Evolutionary conservation across 2,797 vertebrate species (phyloP), one percentile per base, ranked within the genome.

Genomic region (Mergus octosetaceus): DNA sequence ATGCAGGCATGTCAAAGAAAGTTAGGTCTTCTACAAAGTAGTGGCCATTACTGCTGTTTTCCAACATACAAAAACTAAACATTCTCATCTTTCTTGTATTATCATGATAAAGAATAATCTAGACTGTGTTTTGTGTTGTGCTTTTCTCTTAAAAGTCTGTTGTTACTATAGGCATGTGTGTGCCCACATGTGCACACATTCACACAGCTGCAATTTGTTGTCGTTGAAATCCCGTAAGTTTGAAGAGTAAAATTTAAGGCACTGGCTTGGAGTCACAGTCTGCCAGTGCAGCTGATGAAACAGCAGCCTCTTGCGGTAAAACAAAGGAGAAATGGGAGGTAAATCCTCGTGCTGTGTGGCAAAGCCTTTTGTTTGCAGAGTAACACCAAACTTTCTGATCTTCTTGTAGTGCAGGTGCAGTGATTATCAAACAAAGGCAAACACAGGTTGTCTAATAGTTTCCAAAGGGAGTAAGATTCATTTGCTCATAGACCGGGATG

Each of bases 381-480:
- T 49, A 58, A 38, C 34, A 49, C 28, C 5, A 45, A 81, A 90
- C 20, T 85, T 93, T 84, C 54, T 75, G 20, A 70, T 34, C 3
- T 6, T 83, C 62, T n/a, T 54, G 25, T 32, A 60, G 24, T 30
- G 10, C 36, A 76, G 58, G 28, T 20, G 4, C 54, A 56, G 45
- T 45, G 53, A 82, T 91, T 65, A 62, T 21, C 64, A 89, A 75
- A 41, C 45, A 38, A 78, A 87, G 36, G 25, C 13, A 71, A 39
- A 49, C 10, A 21, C 16, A 69, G 8, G 22, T 56, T 93, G 51
- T 43, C 21, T 96, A 93, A 89, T 84, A 54, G 39, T 77, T 96
- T 96, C 85, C 53, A 68, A 47, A 92, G 73, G 69, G 93, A 97
- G 47, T 93, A 93, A 56, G 51, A 91, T 84, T 83, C n/a, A 61